Percentiles rank a stretch among this genome's conserved stretches.
These are phyloP conservation scores for Diarsia rubi DNA, from an alignment of 2,888 invertebrate species.

Conservation along the genomic window DNA sequence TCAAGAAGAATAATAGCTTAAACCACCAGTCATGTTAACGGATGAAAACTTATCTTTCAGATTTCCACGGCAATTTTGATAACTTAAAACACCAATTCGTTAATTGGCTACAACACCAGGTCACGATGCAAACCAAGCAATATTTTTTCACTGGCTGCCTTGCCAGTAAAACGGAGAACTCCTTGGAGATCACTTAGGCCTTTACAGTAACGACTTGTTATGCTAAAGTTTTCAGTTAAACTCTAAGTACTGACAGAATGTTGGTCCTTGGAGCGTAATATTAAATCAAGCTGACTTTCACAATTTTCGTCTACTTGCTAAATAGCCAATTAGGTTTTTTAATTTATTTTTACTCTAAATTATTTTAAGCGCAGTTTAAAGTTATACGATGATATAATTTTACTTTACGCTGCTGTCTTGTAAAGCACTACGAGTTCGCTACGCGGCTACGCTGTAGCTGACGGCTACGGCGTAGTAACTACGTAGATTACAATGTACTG, in stretches of 20 bases:
- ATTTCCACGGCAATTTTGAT: no score
- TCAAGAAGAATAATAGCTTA: no score
- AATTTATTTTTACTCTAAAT: neutral
- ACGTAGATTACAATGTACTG: neutral
- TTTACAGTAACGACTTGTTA: slow-evolving; percentile 50
- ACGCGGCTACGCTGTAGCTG: slow-evolving; percentile 26
- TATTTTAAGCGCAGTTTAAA: neutral
- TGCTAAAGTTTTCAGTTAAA: slow-evolving; percentile 41
- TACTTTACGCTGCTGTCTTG: neutral
- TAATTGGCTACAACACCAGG: slow-evolving; percentile 16
- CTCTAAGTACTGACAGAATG: slow-evolving; percentile 54
- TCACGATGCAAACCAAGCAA: slow-evolving; percentile 4
- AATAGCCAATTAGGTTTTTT: slow-evolving; percentile 23
- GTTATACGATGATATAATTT: neutral
- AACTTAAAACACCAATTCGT: slow-evolving; percentile 3
- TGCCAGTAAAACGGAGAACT: slow-evolving; percentile 25
- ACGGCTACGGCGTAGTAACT: slow-evolving; percentile 26
- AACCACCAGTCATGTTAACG: no score
- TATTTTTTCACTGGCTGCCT: slow-evolving; percentile 10
- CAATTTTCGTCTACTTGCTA: slow-evolving; percentile 27
- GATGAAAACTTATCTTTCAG: no score
- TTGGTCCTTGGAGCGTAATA: slow-evolving; percentile 45
- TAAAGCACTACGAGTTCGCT: slow-evolving; percentile 7
- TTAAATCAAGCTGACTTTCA: slow-evolving; percentile 49
- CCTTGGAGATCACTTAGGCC: slow-evolving; percentile 49